Evolutionary conservation across 2,113 vertebrate species (phyloP), one percentile per base, ranked within the genome.

Genomic region (Onychorhynchus coronatus): DNA sequence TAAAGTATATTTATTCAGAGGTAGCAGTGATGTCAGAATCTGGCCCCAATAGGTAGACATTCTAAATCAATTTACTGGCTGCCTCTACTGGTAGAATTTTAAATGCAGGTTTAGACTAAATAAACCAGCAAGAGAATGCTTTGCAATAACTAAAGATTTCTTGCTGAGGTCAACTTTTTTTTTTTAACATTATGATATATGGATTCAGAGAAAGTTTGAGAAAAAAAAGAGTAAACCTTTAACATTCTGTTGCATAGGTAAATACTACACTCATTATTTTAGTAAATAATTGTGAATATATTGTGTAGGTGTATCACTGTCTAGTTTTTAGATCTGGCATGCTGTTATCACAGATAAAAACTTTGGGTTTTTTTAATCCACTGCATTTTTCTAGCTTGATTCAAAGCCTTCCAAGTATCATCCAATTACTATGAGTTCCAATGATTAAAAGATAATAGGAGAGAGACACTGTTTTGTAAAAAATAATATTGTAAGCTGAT

Each of bases 291-390:
- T 71, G 3, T 67, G 58, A 72, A 49, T 70, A 31, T 31, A 74
- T 68, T 74, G 2, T 49, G 25, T 39, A 46, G 21, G 8, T 75
- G 12, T 37, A 85, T 47, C 35, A 82, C 8, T 27, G 23, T 67
- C 27, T 47, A 53, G 10, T 33, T 90, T 44, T 72, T 82, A 87
- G 25, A 22, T 74, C 65, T 47, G 41, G 39, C 9, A 75, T 52
- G 59, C 14, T 68, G 37, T 44, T 78, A 47, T 7, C 9, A 55
- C 73, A 71, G 88, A 73, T 52, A 85, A 87, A 79, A 86, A 73
- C n/a, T 37, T 3, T 33, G 52, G 2, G 0, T 0, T 5, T 12
- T 66, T 59, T 71, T 73, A 78, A 58, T 89, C 12, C 18, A 17
- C 41, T 88, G 11, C 1, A 8, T 77, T 85, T 78, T 83, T 86